Conservation (phyloP, 2,113 vertebrate genomes). For the Steatornis caripensis region DNA sequence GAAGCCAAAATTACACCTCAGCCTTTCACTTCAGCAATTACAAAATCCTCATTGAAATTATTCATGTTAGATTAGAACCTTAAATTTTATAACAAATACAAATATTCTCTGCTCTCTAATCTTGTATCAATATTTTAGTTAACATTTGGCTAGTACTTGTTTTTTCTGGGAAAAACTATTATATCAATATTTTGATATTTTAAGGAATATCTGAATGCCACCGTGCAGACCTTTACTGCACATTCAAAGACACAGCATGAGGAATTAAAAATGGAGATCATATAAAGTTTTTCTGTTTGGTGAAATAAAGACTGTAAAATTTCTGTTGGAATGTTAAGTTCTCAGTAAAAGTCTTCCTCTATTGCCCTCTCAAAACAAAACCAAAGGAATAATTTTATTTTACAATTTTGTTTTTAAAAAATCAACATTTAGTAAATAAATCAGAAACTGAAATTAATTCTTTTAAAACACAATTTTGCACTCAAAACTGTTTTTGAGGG, state of each 20-base stretch:
- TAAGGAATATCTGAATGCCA: neutral
- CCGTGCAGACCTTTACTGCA: neutral
- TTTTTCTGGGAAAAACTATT: neutral
- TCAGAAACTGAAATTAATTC: neutral
- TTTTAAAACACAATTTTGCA: neutral
- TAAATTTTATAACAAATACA: neutral
- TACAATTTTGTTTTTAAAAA: neutral
- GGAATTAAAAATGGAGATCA: neutral
- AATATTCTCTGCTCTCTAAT: neutral
- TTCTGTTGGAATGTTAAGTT: neutral
- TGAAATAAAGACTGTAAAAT: neutral
- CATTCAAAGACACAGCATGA: neutral
- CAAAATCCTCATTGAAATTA: slow-evolving; percentile 3
- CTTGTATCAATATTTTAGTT: neutral
- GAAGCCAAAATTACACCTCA: neutral
- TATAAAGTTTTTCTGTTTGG: neutral
- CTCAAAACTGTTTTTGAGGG: neutral
- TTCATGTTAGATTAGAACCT: neutral
- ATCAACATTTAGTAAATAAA: neutral
- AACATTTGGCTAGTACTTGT: neutral
- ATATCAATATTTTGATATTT: neutral
- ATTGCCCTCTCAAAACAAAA: neutral
- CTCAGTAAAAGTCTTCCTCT: neutral
- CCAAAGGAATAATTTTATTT: neutral
- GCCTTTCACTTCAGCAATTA: neutral